phyloP scores from a whole-genome alignment of 2,888 invertebrate species.

The Eugnorisma glareosa region DNA sequence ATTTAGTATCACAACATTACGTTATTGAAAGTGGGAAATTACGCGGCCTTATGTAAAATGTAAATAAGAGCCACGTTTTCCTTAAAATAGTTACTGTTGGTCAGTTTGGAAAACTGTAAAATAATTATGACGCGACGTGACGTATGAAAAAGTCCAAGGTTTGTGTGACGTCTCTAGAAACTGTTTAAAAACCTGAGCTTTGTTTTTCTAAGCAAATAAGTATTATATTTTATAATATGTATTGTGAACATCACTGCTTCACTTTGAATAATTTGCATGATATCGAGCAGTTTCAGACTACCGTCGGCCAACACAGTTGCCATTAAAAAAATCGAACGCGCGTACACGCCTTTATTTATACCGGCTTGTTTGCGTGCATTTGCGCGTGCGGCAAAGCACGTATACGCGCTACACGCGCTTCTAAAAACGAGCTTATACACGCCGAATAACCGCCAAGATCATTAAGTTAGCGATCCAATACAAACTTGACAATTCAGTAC shows the following conservation, averaged over 20 bases:
- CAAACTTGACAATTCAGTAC: background rate
- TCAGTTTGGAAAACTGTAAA: slow-evolving; percentile 29
- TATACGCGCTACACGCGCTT: background rate
- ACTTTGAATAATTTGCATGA: background rate
- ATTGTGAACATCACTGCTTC: background rate
- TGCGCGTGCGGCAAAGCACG: background rate
- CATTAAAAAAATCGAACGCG: background rate
- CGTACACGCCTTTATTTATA: background rate
- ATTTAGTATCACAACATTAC: slow-evolving; percentile 9
- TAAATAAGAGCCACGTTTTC: slow-evolving; percentile 40
- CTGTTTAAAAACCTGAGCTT: background rate
- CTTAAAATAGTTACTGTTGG: slow-evolving; percentile 33
- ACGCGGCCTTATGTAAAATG: slow-evolving; percentile 15
- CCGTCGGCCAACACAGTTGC: background rate
- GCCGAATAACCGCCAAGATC: background rate
- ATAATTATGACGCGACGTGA: slow-evolving; percentile 6
- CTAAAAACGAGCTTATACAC: background rate
- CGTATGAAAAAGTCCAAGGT: slow-evolving; percentile 14
- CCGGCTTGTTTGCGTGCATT: background rate
- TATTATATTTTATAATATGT: too few species aligned
- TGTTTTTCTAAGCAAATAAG: background rate
- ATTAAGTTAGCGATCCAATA: background rate
- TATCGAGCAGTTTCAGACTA: background rate
- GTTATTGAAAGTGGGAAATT: slow-evolving; percentile 28
- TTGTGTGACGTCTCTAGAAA: slow-evolving; percentile 1